Evolutionary conservation across 2,113 vertebrate genomes (phyloP).

Genomic region (Montifringilla adamsi): DNA sequence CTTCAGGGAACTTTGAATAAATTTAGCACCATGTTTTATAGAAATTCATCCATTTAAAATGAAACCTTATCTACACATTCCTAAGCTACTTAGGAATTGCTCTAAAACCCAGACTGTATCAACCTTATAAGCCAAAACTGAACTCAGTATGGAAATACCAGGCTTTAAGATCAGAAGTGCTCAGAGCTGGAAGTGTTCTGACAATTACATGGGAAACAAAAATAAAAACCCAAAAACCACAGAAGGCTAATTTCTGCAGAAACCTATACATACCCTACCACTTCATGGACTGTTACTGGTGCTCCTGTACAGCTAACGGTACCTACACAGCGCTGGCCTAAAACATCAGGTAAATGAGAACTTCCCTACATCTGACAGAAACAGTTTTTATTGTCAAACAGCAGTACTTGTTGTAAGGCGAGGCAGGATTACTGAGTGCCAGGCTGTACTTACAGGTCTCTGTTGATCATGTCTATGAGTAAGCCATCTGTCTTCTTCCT

Average conservation of each 20-base stretch:
- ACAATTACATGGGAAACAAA: neutral
- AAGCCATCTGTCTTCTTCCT: conserved; percentile 85
- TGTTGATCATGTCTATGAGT: conserved; percentile 89
- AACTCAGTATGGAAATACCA: neutral
- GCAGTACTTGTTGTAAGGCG: neutral
- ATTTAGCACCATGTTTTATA: neutral
- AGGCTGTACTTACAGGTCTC: conserved; percentile 83
- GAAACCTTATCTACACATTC: neutral
- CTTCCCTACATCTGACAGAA: neutral
- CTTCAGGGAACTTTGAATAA: neutral
- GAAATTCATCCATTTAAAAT: neutral
- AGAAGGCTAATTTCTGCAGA: neutral
- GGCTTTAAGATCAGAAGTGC: neutral
- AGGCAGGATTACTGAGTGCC: neutral
- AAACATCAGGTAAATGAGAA: neutral
- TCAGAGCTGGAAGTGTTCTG: neutral
- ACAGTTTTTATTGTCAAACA: neutral
- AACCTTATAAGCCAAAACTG: neutral
- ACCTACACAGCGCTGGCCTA: neutral
- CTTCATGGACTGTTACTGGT: neutral
- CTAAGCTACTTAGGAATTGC: neutral
- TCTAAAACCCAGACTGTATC: neutral
- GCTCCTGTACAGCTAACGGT: neutral
- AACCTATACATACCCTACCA: neutral
- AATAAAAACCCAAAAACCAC: neutral